These are phyloP conservation scores for Drosophila anomalipes DNA, from an alignment of 2,888 invertebrate species.

Conservation along the genomic window DNA sequence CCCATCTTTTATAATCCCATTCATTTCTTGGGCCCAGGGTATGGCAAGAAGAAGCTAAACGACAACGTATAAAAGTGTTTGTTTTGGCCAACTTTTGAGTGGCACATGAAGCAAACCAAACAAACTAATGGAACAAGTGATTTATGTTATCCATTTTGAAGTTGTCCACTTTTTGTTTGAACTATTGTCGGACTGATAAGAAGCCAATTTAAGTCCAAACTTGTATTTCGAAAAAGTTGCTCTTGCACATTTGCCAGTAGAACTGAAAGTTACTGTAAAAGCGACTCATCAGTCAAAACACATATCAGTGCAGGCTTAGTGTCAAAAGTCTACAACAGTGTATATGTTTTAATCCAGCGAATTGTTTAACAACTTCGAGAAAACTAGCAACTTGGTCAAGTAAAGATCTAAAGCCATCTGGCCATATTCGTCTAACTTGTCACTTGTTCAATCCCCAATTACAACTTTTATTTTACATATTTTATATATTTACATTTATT, in stretches of 20 bases:
- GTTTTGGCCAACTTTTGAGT: constrained; percentile 12
- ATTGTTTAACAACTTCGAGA: background rate
- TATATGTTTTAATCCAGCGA: background rate
- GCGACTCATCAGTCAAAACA: background rate
- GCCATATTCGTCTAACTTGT: background rate
- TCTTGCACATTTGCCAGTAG: background rate
- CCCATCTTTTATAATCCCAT: background rate
- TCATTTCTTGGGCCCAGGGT: background rate
- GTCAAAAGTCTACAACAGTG: background rate
- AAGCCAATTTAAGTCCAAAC: background rate
- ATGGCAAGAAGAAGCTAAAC: background rate
- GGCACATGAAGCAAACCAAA: background rate
- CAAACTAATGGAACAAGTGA: constrained; percentile 9
- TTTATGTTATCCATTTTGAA: constrained; percentile 16
- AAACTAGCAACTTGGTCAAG: background rate
- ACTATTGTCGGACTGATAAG: constrained; percentile 10
- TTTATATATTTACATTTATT: background rate
- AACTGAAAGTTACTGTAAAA: background rate
- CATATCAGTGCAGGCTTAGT: background rate
- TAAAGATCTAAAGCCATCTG: background rate
- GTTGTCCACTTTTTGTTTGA: background rate
- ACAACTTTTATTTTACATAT: background rate
- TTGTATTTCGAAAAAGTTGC: background rate
- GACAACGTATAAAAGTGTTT: constrained; percentile 18
- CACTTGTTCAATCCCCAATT: background rate